Conservation (phyloP, 2,797 vertebrate species). For the Dromococcyx pavoninus region DNA sequence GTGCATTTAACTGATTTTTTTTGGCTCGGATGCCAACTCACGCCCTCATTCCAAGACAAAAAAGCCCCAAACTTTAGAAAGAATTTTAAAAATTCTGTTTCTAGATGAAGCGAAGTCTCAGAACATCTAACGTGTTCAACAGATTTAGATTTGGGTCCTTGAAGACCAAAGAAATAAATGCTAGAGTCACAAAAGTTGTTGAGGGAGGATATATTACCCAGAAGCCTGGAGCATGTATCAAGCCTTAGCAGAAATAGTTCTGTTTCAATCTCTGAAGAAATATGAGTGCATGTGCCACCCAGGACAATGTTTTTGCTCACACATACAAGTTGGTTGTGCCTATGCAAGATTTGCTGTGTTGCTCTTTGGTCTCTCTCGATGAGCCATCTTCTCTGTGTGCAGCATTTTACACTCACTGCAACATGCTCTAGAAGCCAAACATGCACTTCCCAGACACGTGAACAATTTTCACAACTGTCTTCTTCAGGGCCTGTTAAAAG, state of each 20-base stretch:
- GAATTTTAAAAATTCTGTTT: not conserved
- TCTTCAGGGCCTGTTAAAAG: not conserved
- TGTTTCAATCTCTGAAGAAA: not conserved
- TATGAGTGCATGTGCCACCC: not conserved
- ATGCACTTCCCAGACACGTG: not conserved
- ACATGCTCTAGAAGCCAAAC: not conserved
- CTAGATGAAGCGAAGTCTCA: not conserved
- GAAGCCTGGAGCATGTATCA: not conserved
- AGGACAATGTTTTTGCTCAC: not conserved
- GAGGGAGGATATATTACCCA: not conserved
- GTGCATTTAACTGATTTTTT: slow-evolving; percentile 43
- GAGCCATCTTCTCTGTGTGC: not conserved
- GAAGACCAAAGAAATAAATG: not conserved
- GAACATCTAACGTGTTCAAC: not conserved
- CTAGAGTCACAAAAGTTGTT: not conserved
- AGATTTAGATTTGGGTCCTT: not conserved
- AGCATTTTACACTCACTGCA: not conserved
- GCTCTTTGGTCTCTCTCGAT: not conserved
- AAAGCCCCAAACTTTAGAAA: not conserved
- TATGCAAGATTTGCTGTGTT: not conserved
- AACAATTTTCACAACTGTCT: slow-evolving; percentile 20
- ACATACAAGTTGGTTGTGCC: not conserved
- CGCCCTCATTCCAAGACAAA: slow-evolving; percentile 2
- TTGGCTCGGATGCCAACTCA: slow-evolving; percentile 18
- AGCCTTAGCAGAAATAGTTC: not conserved